Conservation (phyloP, 1,140 invertebrate species). For the Subanguina moxae region DNA sequence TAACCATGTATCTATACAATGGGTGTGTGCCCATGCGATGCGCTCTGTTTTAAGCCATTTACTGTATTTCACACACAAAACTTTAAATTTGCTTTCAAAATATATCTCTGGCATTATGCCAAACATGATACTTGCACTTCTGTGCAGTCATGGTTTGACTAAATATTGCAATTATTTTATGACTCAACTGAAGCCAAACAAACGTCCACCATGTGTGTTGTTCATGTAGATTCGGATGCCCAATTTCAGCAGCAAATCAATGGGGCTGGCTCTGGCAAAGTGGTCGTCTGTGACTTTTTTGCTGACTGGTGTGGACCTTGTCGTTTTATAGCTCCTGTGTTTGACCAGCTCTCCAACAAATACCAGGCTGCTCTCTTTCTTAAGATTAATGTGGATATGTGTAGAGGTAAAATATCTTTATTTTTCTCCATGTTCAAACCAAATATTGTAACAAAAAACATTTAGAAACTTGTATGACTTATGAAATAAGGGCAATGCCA, state of each 20-base stretch:
- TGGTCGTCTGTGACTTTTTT: constrained; percentile 38
- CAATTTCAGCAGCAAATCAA: constrained; percentile 6
- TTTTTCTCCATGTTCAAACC: neutral
- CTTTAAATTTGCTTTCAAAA: too few species aligned
- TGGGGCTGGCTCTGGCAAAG: neutral
- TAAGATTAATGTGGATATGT: constrained; percentile 47
- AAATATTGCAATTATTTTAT: too few species aligned
- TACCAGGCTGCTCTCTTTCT: constrained; percentile 45
- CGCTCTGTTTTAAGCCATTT: too few species aligned
- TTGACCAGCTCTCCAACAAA: constrained; percentile 34
- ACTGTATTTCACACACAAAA: too few species aligned
- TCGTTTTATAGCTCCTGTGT: constrained; percentile 44
- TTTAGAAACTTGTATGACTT: constrained; percentile 34
- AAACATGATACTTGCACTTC: too few species aligned
- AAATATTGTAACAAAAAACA: neutral
- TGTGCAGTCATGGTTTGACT: too few species aligned
- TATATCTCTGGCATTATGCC: too few species aligned
- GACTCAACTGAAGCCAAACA: too few species aligned
- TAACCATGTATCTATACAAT: too few species aligned
- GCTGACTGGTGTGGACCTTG: constrained; percentile 42
- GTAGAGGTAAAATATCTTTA: constrained; percentile 25
- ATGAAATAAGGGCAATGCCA: constrained; percentile 47
- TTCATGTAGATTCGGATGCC: constrained; percentile 14
- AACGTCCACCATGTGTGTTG: constrained; percentile 8
- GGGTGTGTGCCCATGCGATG: too few species aligned